Evolutionary conservation across 2,113 vertebrate species (phyloP).

Genomic region (Taxidea taxus): DNA sequence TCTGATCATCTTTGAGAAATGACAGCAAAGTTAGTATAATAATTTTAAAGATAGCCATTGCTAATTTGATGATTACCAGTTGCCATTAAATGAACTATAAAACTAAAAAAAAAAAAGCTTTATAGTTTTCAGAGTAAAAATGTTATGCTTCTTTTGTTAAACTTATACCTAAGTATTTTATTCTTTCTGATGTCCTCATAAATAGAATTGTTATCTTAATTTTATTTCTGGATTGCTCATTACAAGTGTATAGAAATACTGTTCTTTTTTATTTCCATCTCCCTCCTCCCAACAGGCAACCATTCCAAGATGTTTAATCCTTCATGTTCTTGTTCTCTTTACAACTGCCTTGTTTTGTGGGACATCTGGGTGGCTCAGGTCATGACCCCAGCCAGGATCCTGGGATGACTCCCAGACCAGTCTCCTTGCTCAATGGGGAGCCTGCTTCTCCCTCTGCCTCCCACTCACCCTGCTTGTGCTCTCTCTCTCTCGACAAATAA

Average conservation of each 20-base stretch:
- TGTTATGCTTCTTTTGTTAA: neutral
- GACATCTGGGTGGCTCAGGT: no score
- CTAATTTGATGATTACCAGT: neutral
- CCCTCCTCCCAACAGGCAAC: neutral
- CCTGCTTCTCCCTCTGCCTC: no score
- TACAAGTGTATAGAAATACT: neutral
- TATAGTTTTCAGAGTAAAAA: neutral
- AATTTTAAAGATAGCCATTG: neutral
- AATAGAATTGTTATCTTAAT: neutral
- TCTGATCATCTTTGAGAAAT: neutral
- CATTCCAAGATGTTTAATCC: neutral
- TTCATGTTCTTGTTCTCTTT: neutral
- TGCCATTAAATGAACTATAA: neutral
- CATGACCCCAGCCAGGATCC: no score
- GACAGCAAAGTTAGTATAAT: neutral
- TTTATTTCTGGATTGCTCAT: neutral
- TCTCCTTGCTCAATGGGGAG: no score
- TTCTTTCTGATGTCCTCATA: neutral
- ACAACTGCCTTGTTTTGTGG: neutral
- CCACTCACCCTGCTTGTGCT: no score
- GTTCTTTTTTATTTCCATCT: neutral
- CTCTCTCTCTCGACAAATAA: no score
- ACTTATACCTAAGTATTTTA: neutral
- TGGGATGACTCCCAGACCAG: no score
- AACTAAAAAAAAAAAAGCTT: neutral